phyloP scores from a whole-genome alignment of 2,797 vertebrate genomes.

The Mionectes olivaceus region DNA sequence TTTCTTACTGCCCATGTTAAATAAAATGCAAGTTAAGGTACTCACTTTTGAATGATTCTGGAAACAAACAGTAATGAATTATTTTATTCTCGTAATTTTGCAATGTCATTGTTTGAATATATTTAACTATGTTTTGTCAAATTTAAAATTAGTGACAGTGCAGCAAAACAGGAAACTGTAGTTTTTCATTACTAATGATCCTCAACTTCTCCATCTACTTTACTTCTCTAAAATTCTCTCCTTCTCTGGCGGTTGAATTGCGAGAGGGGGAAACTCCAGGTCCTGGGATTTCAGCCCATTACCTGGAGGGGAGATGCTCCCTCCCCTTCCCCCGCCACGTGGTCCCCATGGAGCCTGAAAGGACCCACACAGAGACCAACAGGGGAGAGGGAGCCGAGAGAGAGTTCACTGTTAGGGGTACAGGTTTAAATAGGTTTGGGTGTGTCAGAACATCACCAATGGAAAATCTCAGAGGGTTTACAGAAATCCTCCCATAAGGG shows the following conservation, averaged over 20 bases:
- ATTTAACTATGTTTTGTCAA: neutral
- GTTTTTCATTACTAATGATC: neutral
- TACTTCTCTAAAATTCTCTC: neutral
- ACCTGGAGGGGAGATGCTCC: too few relatives aligned
- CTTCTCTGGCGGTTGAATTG: neutral
- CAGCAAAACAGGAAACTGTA: neutral
- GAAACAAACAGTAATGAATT: neutral
- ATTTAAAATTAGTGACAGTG: neutral
- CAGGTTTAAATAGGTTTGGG: too few relatives aligned
- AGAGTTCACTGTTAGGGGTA: too few relatives aligned
- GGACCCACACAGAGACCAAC: too few relatives aligned
- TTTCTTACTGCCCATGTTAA: neutral
- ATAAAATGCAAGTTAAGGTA: neutral
- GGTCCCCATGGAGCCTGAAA: too few relatives aligned
- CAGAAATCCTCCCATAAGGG: too few relatives aligned
- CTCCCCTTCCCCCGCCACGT: too few relatives aligned
- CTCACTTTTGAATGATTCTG: neutral
- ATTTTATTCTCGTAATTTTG: neutral
- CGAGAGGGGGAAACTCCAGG: too few relatives aligned
- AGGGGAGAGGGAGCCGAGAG: too few relatives aligned
- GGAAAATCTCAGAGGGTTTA: too few relatives aligned
- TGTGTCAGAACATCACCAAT: too few relatives aligned
- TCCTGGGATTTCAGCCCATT: too few relatives aligned
- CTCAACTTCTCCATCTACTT: neutral
- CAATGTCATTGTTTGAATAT: neutral